phyloP scores from a whole-genome alignment of 2,888 invertebrate genomes.

The Empis livida region DNA sequence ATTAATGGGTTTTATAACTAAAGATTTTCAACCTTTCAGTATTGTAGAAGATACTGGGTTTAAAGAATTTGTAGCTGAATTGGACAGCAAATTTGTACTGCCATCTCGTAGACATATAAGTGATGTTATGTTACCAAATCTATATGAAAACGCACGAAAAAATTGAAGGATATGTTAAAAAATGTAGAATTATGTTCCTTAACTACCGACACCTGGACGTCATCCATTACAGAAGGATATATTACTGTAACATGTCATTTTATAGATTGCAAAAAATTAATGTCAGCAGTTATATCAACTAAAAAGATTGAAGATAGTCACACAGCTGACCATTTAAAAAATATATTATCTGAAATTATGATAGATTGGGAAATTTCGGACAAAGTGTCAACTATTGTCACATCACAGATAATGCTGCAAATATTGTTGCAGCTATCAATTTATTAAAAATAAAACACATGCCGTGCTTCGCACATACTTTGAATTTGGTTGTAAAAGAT shows the following conservation, averaged over 20 bases:
- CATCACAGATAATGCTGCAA: slow-evolving; percentile 1
- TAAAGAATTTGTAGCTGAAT: not conserved
- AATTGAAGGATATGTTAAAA: not conserved
- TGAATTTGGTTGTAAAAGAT: too few relatives aligned
- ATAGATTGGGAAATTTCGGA: not conserved
- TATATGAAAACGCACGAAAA: not conserved
- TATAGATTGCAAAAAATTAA: not conserved
- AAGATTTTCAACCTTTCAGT: not conserved
- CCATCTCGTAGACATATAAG: not conserved
- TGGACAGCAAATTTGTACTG: not conserved
- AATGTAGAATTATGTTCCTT: not conserved
- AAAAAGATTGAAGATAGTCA: not conserved
- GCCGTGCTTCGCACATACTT: not conserved
- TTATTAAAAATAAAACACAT: not conserved
- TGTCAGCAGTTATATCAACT: not conserved
- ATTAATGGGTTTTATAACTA: not conserved
- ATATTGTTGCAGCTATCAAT: not conserved
- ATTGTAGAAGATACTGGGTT: not conserved
- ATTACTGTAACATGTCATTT: not conserved
- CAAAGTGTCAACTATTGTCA: not conserved
- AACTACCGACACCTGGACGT: not conserved
- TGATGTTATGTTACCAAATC: not conserved
- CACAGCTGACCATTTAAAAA: not conserved
- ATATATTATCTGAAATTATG: too few relatives aligned
- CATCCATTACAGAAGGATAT: not conserved